Base-by-base conservation (phyloP, 2,113 vertebrate species). In the Notarius quadriscutis region DNA sequence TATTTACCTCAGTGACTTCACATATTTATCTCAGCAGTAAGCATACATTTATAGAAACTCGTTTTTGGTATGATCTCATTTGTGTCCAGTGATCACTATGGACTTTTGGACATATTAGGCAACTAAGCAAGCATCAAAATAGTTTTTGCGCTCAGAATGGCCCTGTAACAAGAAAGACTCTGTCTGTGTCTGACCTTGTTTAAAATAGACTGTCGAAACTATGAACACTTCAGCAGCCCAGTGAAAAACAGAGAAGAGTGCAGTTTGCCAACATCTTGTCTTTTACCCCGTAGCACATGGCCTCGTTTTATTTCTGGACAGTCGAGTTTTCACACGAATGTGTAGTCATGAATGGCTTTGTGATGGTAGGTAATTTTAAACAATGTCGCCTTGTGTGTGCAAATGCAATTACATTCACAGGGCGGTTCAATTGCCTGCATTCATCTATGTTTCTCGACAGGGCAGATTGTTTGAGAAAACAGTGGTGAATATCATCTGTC, bases 1-100 rank as follows among this genome's bases (percentile, higher is more conserved):
- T 92, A 92, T 91, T 92, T 92, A 89, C 87, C 86, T 86, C 78
- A 85, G 83, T 80, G 87, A 92, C 83, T 87, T 91, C 89, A 92
- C 89, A 89, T 92, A 89, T 92, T 93, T 91, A 90, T 63, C 78
- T 91, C 83, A 87, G 87, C 77, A 60, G 85, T 88, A 89, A 75
- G 53, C 83, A 81, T 83, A 25, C 10, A 81, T 92, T 93, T 90
- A 89, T 65, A 79, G 34, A 84, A 55, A 72, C 86, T 53, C 58
- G 81, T 78, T 69, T 62, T 82, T 41, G 67, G 57, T 88, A 83
- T 81, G 85, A 87, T 55, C 51, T 83, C 57, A 83, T 67, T 14
- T n/a, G 15, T 69, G 3, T 83, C 65, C 67, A 27, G 53, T 69
- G 65, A 86, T 88, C 72, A 88, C 79, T 84, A 74, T 67, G 25